Evolutionary conservation across 2,888 invertebrate species (phyloP).

Genomic region (Campoplex nolae): DNA sequence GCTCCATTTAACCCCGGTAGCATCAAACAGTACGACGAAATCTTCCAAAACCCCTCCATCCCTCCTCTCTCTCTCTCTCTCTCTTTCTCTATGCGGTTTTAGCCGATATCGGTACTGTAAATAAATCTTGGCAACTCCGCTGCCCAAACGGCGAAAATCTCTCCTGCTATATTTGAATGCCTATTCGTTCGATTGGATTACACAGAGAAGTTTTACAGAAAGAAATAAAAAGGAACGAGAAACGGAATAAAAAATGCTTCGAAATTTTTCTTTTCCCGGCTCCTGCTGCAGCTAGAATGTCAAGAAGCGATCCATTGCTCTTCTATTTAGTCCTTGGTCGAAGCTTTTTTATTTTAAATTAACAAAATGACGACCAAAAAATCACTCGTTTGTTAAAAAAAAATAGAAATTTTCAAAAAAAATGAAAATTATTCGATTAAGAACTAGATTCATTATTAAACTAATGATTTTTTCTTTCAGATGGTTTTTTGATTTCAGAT

Average conservation of each 20-base stretch:
- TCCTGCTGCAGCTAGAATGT: constrained; percentile 5
- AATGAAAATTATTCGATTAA: no score
- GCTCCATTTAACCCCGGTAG: constrained; percentile 68
- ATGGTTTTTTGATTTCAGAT: no score
- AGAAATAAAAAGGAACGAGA: neutral
- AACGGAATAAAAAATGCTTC: constrained; percentile 5
- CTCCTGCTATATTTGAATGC: constrained; percentile 17
- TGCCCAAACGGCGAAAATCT: constrained; percentile 54
- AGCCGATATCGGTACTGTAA: constrained; percentile 63
- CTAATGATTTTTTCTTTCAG: no score
- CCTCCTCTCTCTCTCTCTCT: neutral
- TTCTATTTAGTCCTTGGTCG: no score
- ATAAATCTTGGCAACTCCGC: constrained; percentile 58
- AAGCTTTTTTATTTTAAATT: no score
- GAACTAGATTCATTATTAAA: no score
- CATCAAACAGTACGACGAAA: constrained; percentile 39
- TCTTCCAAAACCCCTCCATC: constrained; percentile 6
- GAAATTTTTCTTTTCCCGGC: constrained; percentile 12
- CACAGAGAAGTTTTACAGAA: constrained; percentile 22
- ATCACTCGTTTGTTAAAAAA: no score
- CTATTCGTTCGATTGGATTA: constrained; percentile 52
- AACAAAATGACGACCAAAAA: no score
- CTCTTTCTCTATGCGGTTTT: constrained; percentile 48
- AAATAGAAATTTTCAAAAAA: no score
- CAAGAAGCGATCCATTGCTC: neutral